A percentile compares a stretch with the other conserved stretches of the same genome.
These are phyloP conservation scores for Trichopoda pennipes DNA, from an alignment of 2,888 invertebrate species.

Conservation along the genomic window DNA sequence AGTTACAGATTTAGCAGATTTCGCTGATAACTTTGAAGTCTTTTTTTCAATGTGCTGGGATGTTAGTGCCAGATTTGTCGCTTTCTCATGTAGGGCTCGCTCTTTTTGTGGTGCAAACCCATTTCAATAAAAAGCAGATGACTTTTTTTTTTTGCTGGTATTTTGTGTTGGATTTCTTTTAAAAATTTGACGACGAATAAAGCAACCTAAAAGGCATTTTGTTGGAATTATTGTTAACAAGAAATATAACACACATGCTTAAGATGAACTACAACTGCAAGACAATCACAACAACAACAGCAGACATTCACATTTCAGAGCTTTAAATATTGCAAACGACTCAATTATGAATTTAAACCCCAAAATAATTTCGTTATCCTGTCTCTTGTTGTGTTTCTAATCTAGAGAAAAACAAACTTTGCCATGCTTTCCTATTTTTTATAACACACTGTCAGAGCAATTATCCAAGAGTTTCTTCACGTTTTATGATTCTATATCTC, in stretches of 20 bases:
- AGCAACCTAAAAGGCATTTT: constrained; percentile 73
- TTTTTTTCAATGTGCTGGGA: constrained; percentile 77
- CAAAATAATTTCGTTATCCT: no score
- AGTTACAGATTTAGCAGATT: constrained; percentile 71
- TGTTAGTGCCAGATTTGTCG: constrained; percentile 79
- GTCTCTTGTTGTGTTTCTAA: no score
- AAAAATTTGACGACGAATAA: constrained; percentile 66
- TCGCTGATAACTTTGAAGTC: constrained; percentile 79
- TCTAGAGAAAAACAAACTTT: no score
- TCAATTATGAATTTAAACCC: background rate
- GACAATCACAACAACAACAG: constrained; percentile 1
- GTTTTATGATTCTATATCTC: no score
- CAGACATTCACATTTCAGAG: constrained; percentile 17
- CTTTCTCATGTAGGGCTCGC: constrained; percentile 72
- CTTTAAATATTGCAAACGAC: background rate
- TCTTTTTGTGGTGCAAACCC: constrained; percentile 20
- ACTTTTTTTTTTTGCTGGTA: constrained; percentile 23
- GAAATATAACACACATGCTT: constrained; percentile 69
- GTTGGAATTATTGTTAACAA: constrained; percentile 80
- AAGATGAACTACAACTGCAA: constrained; percentile 45
- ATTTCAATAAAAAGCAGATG: background rate
- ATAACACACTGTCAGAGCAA: no score
- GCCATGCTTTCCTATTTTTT: no score
- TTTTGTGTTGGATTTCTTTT: constrained; percentile 54
- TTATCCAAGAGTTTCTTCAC: no score